phyloP scores from a whole-genome alignment of 1,140 invertebrate genomes.

The Drosophila ohnishii region DNA sequence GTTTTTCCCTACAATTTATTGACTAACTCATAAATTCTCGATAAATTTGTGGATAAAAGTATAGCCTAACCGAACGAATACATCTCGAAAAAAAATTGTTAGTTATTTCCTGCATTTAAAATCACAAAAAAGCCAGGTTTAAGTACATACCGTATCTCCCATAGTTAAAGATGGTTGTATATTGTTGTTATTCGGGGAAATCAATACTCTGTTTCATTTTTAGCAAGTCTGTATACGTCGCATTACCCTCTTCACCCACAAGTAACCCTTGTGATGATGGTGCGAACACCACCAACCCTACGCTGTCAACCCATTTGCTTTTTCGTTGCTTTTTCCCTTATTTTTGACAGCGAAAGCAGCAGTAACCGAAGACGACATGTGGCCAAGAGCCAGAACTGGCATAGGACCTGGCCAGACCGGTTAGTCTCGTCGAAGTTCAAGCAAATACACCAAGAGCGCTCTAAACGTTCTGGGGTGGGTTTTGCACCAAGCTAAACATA shows the following conservation, averaged over 20 bases:
- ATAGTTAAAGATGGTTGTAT: constrained; percentile 13
- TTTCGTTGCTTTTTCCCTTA: constrained; percentile 75
- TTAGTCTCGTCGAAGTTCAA: constrained; percentile 70
- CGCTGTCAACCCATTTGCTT: constrained; percentile 76
- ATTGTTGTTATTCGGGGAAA: constrained; percentile 43
- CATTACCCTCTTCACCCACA: constrained; percentile 42
- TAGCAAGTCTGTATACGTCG: constrained; percentile 36
- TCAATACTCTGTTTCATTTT: constrained; percentile 72
- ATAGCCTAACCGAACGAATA: background rate
- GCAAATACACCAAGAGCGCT: constrained; percentile 66
- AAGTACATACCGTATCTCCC: background rate
- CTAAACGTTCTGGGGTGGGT: constrained; percentile 66
- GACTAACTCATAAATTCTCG: background rate
- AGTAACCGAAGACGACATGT: constrained; percentile 70
- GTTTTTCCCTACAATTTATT: background rate
- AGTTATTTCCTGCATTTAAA: constrained; percentile 7
- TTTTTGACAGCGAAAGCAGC: constrained; percentile 49
- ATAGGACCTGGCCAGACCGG: constrained; percentile 51
- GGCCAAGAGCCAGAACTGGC: constrained; percentile 36
- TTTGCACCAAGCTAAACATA: constrained; percentile 56
- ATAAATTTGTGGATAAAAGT: too few species aligned
- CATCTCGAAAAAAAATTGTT: too few species aligned
- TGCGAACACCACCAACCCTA: constrained; percentile 65
- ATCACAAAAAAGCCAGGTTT: constrained; percentile 39
- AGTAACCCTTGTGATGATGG: constrained; percentile 74